Percentiles rank a stretch among this genome's conserved stretches.
Conservation (phyloP, 1,140 invertebrate species). For the Papilio dardanus region DNA sequence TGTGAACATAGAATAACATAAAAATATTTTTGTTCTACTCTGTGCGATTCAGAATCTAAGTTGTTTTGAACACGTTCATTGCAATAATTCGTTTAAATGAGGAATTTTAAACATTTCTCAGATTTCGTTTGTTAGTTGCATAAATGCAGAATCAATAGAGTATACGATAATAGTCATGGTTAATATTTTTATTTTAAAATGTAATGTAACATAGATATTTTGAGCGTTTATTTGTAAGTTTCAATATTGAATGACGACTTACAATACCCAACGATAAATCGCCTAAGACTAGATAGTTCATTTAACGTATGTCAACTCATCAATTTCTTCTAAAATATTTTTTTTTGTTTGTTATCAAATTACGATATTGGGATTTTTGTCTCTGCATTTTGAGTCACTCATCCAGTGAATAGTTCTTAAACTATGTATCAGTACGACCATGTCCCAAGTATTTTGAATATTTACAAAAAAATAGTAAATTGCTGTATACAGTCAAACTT, state of each 20-base stretch:
- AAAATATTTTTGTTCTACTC: neutral
- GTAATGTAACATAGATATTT: neutral
- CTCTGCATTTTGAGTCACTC: too few relatives aligned
- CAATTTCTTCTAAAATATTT: neutral
- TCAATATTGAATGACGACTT: neutral
- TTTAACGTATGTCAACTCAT: neutral
- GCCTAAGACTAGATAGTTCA: neutral
- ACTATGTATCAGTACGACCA: too few relatives aligned
- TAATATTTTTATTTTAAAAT: neutral
- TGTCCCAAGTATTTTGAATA: too few relatives aligned
- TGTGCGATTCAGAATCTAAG: slow-evolving; percentile 8
- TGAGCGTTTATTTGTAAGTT: neutral
- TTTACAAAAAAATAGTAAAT: too few relatives aligned
- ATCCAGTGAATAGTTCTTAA: too few relatives aligned
- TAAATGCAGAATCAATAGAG: neutral
- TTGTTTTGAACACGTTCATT: too few relatives aligned
- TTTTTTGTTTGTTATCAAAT: neutral
- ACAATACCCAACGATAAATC: neutral
- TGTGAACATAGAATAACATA: slow-evolving; percentile 2
- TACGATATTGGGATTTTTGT: too few relatives aligned
- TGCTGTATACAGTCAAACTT: too few relatives aligned
- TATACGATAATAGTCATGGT: neutral
- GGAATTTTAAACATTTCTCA: too few relatives aligned
- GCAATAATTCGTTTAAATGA: neutral
- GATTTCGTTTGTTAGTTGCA: too few relatives aligned